phyloP scores from a whole-genome alignment of 2,888 invertebrate species.

The Cephus runcator region DNA sequence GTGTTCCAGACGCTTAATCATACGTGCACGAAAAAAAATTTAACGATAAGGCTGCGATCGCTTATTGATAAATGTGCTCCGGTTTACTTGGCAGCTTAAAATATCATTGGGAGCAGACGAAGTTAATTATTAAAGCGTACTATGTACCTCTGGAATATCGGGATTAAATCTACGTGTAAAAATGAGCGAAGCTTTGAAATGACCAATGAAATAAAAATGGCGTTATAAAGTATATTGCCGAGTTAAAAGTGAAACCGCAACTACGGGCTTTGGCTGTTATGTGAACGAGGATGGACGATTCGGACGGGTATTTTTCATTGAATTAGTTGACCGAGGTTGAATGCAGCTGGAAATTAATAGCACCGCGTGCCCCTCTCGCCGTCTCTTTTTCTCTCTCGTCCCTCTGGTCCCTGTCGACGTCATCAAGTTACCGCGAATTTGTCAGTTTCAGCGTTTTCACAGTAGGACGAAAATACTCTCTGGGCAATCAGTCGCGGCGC shows the following conservation, averaged over 20 bases:
- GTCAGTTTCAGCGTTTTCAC: neutral
- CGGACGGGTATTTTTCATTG: neutral
- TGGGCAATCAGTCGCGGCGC: no score
- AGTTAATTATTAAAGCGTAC: neutral
- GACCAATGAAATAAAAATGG: neutral
- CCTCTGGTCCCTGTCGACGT: neutral
- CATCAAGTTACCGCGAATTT: neutral
- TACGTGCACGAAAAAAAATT: neutral
- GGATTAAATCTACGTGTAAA: neutral
- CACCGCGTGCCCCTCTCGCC: neutral
- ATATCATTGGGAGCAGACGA: neutral
- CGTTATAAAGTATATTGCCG: neutral
- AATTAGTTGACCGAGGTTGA: neutral
- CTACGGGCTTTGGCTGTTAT: no score
- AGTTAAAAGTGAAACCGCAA: neutral
- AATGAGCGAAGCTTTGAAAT: neutral
- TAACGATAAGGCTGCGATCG: neutral
- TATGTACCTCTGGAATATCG: neutral
- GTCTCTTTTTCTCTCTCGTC: neutral
- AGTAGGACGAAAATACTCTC: neutral
- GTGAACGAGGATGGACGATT: neutral
- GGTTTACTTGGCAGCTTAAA: neutral
- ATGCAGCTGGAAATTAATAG: neutral
- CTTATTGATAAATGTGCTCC: neutral
- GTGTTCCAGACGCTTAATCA: neutral